Evolutionary conservation across 2,797 vertebrate genomes (phyloP).

Genomic region (Siniperca scherzeri): DNA sequence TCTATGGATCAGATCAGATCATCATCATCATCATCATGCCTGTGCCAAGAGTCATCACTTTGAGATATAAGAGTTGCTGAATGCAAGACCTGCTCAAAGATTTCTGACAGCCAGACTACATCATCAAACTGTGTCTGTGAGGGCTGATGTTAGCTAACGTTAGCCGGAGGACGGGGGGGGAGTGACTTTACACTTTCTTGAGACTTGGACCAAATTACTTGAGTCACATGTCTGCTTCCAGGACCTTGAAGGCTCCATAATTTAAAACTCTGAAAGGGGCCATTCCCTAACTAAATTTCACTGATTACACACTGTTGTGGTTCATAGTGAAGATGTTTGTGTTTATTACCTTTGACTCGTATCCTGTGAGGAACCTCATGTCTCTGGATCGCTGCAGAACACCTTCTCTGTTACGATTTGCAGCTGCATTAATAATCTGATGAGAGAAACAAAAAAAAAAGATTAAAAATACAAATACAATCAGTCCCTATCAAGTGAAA

Average conservation of each 20-base stretch:
- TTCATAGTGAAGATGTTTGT: not conserved
- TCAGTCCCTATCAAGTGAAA: not conserved
- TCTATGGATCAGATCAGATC: too few species aligned
- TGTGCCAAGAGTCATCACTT: too few species aligned
- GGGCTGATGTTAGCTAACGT: too few species aligned
- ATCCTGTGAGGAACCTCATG: conserved; percentile 97
- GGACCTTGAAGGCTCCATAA: not conserved
- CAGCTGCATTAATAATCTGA: conserved; percentile 93
- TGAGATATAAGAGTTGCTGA: too few species aligned
- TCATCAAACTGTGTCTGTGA: too few species aligned
- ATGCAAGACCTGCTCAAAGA: too few species aligned
- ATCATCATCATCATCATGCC: too few species aligned
- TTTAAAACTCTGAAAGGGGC: not conserved
- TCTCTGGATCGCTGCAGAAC: conserved; percentile 91
- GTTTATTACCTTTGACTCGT: conserved; percentile 92
- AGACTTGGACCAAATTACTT: too few species aligned
- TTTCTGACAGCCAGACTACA: too few species aligned
- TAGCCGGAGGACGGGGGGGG: too few species aligned
- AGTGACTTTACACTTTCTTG: too few species aligned
- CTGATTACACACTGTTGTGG: not conserved
- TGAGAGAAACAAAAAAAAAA: not conserved
- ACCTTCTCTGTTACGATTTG: conserved; percentile 86
- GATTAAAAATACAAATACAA: not conserved
- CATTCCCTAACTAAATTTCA: not conserved
- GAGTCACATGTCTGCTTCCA: too few species aligned